phyloP scores from a whole-genome alignment of 1,140 invertebrate species.

The Drosophila teissieri region DNA sequence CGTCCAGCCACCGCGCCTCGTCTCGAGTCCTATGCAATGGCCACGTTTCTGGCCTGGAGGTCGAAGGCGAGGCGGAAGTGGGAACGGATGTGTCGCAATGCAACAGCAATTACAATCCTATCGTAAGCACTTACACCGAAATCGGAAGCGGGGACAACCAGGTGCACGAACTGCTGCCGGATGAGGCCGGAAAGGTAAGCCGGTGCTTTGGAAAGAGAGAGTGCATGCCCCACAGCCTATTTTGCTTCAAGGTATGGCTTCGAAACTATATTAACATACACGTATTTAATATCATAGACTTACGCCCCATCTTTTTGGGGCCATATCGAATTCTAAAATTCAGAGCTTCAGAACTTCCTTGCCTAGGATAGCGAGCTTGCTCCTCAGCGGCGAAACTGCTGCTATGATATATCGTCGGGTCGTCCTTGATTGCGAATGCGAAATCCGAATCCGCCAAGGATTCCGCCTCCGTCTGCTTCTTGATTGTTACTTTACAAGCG shows the following conservation, averaged over 20 bases:
- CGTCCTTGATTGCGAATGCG: conserved; percentile 12
- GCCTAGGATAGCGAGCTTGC: conserved; percentile 71
- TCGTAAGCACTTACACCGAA: conserved; percentile 34
- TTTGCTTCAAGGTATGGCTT: conserved; percentile 90
- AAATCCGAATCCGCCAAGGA: conserved; percentile 22
- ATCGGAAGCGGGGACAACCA: conserved; percentile 45
- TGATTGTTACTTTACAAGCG: conserved; percentile 27
- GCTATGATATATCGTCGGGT: conserved; percentile 12
- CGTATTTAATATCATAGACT: conserved; percentile 84
- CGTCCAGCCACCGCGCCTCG: conserved; percentile 54
- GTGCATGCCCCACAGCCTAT: conserved; percentile 90
- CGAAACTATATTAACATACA: conserved; percentile 82
- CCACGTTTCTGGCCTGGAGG: conserved; percentile 50
- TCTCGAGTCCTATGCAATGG: conserved; percentile 66
- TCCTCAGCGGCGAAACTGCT: conserved; percentile 28
- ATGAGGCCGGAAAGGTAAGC: conserved; percentile 88
- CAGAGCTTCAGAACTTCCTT: conserved; percentile 39
- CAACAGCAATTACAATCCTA: conserved; percentile 21
- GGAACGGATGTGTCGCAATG: conserved; percentile 41
- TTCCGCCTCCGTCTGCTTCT: conserved; percentile 29
- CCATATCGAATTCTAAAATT: conserved; percentile 38
- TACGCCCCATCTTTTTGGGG: conserved; percentile 33
- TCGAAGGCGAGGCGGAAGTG: conserved; percentile 40
- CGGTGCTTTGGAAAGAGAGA: conserved; percentile 86
- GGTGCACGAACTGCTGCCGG: conserved; percentile 71